Base-by-base conservation (phyloP, 2,888 invertebrate genomes). In the Cordilura impudica region DNA sequence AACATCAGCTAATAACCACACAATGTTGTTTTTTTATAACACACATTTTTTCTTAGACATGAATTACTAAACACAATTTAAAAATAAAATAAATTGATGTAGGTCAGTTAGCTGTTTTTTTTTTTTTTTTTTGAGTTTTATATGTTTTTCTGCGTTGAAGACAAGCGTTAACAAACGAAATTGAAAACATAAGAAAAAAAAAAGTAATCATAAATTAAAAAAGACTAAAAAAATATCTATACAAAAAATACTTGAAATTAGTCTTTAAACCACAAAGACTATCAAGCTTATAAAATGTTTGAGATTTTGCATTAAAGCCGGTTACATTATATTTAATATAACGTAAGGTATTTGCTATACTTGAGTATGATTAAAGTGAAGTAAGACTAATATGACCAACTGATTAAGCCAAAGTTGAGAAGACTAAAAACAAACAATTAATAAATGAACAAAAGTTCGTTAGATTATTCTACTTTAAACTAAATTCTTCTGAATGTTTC, bases 41-140 rank as follows among this genome's bases (percentile, higher is more conserved):
- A 47, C 18, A 66, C 47, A 53, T 47, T 53, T 67, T 14, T 14
- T n/a, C n/a, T n/a, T 12, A 51, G 23, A 56, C 45, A 45, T 23
- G 6, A 47, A 19, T 39, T 23, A 58, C 6, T 51, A n/a, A 39
- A 39, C n/a, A n/a, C 12, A 39, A 39, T 4, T n/a, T n/a, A 58
- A 51, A 51, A 26, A 12, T 12, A 26, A 54, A 51, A 66, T 31
- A 51, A 21, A 75, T 56, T 79, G 75, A 79, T 79, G 75, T 79
- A 71, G 78, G 78, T 79, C 78, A 79, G 75, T 79, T 61, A 74
- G 53, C 66, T 58, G 73, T 35, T 47, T 73, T 56, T 35, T n/a
- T 19, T 58, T 35, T 35, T 45, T n/a, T n/a, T n/a, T n/a, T n/a
- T n/a, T n/a, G n/a, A 29, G 29, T 8, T 6, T 58, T 16, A 8